A percentile compares a stretch with the other conserved stretches of the same genome.
phyloP scores from a whole-genome alignment of 1,140 invertebrate genomes.

The Drosophila hydei region DNA sequence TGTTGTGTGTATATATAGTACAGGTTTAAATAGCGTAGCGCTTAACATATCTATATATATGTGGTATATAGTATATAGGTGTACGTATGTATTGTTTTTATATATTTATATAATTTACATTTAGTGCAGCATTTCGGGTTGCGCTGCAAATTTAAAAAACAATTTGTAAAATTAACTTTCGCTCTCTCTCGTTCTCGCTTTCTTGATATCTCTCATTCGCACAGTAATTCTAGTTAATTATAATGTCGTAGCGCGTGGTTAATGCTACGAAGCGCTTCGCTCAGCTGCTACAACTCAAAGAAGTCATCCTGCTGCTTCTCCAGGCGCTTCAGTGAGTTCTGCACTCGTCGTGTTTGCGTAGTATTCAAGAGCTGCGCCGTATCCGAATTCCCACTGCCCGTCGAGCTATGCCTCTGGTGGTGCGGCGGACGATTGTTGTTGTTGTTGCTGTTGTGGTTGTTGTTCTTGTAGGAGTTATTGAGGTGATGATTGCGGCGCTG shows the following conservation, averaged over 20 bases:
- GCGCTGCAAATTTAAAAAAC: conserved; percentile 65
- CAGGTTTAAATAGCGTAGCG: conserved; percentile 75
- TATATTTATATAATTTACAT: conserved; percentile 53
- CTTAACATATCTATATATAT: conserved; percentile 52
- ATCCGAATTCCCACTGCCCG: conserved; percentile 76
- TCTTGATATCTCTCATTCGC: not conserved
- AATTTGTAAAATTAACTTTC: conserved; percentile 58
- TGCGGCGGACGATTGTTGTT: conserved; percentile 67
- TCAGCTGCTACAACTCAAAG: conserved; percentile 92
- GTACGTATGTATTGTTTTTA: conserved; percentile 32
- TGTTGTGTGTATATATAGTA: conserved; percentile 48
- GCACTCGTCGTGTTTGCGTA: conserved; percentile 90
- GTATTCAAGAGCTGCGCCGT: conserved; percentile 88
- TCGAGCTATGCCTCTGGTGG: conserved; percentile 74
- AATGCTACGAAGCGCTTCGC: not conserved
- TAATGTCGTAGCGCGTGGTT: conserved; percentile 5
- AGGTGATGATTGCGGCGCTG: conserved; percentile 69
- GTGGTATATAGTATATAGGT: conserved; percentile 14
- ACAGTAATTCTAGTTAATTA: conserved; percentile 52
- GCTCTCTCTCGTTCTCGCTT: not conserved
- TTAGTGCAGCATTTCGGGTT: conserved; percentile 38
- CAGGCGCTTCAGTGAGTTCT: conserved; percentile 90
- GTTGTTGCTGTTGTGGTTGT: conserved; percentile 53
- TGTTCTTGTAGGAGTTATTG: conserved; percentile 81
- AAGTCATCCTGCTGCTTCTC: conserved; percentile 94